Evolutionary conservation across 2,888 invertebrate species (phyloP).

Genomic region (Gastracanthus pulcherrimus): DNA sequence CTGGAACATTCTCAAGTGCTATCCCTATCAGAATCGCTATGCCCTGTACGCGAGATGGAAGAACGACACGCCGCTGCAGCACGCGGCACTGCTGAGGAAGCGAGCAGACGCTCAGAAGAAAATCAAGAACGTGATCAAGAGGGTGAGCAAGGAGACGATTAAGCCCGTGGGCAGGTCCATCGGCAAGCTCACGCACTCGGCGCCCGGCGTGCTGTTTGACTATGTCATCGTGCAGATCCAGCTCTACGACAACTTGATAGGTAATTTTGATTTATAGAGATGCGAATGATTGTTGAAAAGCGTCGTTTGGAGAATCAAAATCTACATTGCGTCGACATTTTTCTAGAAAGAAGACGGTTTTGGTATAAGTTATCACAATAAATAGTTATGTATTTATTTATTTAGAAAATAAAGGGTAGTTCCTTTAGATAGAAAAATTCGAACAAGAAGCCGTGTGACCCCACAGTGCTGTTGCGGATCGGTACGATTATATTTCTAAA

Average conservation of each 20-base stretch:
- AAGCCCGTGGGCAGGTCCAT: slow-evolving; percentile 97
- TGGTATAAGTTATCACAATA: no score
- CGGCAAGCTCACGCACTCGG: slow-evolving; percentile 97
- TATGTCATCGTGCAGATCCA: slow-evolving; percentile 94
- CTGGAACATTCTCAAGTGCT: slow-evolving; percentile 92
- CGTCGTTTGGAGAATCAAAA: no score
- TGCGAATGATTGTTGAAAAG: no score
- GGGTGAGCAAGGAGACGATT: slow-evolving; percentile 98
- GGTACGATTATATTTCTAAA: no score
- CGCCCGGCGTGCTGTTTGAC: slow-evolving; percentile 97
- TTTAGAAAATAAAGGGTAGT: no score
- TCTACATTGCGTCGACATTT: no score
- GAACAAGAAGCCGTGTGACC: no score
- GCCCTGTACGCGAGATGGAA: slow-evolving; percentile 98
- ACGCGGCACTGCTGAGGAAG: slow-evolving; percentile 90
- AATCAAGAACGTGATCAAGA: slow-evolving; percentile 97
- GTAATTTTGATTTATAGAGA: slow-evolving; percentile 65
- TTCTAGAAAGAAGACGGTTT: no score
- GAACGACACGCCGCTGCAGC: slow-evolving; percentile 89
- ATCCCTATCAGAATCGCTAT: slow-evolving; percentile 90
- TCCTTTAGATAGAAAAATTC: no score
- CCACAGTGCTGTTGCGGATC: no score
- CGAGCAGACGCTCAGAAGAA: slow-evolving; percentile 93
- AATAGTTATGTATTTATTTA: no score
- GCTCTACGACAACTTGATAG: slow-evolving; percentile 95